Conservation (phyloP, 2,888 invertebrate genomes). For the Podotricha telesiphe region DNA sequence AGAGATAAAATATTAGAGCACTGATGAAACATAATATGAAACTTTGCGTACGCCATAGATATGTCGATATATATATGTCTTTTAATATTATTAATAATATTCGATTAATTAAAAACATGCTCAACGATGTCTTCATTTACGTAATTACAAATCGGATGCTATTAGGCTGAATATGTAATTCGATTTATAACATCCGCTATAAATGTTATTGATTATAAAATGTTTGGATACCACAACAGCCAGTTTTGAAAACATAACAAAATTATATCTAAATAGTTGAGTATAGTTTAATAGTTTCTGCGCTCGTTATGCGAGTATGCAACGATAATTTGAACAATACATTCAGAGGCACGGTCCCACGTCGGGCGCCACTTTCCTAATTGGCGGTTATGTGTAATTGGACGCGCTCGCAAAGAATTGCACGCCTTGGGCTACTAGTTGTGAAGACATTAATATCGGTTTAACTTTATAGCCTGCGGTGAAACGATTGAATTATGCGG, state of each 20-base stretch:
- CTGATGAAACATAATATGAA: not conserved
- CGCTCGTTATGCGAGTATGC: constrained; percentile 22
- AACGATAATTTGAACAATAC: constrained; percentile 56
- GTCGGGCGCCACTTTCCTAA: constrained; percentile 57
- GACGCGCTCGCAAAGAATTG: constrained; percentile 48
- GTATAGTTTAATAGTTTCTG: constrained; percentile 12
- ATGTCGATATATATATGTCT: not conserved
- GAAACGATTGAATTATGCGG: constrained; percentile 30
- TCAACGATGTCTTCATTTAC: constrained; percentile 1
- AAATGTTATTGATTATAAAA: not conserved
- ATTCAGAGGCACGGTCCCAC: constrained; percentile 60
- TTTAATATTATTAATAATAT: not conserved
- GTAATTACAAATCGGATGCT: constrained; percentile 16
- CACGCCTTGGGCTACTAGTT: constrained; percentile 40
- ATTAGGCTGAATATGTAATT: constrained; percentile 7
- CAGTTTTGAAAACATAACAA: constrained; percentile 2
- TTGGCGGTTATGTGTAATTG: constrained; percentile 61
- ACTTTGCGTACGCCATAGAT: not conserved
- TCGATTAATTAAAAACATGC: not conserved
- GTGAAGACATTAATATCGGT: constrained; percentile 40
- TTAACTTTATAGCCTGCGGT: constrained; percentile 32
- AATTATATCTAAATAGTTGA: not conserved
- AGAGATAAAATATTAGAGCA: no score
- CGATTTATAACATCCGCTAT: constrained; percentile 17
- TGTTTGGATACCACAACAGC: not conserved